phyloP scores from a whole-genome alignment of 2,888 invertebrate genomes.

The Tanaodytes sp. region DNA sequence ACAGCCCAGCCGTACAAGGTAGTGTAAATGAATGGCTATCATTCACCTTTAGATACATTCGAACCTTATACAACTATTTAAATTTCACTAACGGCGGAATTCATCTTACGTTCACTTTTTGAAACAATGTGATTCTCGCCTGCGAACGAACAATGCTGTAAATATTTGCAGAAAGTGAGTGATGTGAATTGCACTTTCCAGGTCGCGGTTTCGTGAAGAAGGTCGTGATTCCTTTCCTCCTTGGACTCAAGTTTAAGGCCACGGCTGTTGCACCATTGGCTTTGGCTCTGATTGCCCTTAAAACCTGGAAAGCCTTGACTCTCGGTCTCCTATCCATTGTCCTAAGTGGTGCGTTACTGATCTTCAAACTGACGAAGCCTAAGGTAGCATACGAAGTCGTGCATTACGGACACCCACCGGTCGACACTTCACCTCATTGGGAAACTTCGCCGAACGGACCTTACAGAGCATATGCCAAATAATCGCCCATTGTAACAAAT shows the following conservation, averaged over 20 bases:
- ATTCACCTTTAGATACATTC: too few relatives aligned
- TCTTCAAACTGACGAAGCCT: constrained; percentile 90
- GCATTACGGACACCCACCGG: constrained; percentile 84
- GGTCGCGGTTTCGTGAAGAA: constrained; percentile 89
- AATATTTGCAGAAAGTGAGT: constrained; percentile 26
- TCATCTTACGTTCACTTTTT: constrained; percentile 39
- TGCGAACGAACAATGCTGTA: too few relatives aligned
- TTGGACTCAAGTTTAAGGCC: constrained; percentile 90
- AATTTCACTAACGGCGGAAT: constrained; percentile 30
- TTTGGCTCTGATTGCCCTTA: constrained; percentile 86
- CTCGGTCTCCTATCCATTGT: constrained; percentile 88
- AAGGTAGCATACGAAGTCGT: constrained; percentile 92
- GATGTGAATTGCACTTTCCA: constrained; percentile 63
- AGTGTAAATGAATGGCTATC: too few relatives aligned
- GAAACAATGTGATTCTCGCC: neutral
- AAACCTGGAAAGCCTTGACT: constrained; percentile 92
- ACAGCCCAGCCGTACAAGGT: constrained; percentile 72
- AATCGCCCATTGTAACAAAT: constrained; percentile 37
- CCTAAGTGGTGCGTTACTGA: constrained; percentile 87
- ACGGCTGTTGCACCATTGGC: constrained; percentile 87
- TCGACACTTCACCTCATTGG: constrained; percentile 76
- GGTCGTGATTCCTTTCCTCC: constrained; percentile 87
- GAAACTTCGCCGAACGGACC: constrained; percentile 69
- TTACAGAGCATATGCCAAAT: constrained; percentile 69
- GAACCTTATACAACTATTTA: constrained; percentile 19